phyloP scores from a whole-genome alignment of 2,113 vertebrate genomes.

The Cacatua alba region DNA sequence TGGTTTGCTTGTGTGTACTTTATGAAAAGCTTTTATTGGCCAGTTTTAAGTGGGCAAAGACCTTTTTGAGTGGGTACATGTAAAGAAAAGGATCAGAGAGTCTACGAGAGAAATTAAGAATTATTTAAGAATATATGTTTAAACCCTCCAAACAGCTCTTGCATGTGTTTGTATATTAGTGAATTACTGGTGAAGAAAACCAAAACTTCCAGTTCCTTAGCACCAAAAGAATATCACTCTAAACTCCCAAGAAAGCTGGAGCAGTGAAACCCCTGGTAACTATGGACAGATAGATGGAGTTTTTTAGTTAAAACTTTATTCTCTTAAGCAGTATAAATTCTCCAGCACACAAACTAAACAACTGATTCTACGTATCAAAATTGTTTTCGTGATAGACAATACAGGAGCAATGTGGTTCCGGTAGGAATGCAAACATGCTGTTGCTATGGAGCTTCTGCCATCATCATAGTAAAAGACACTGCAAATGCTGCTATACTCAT shows the following conservation, averaged over 20 bases:
- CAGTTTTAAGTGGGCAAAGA: not conserved
- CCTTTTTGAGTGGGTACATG: not conserved
- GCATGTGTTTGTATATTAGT: not conserved
- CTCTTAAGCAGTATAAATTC: not conserved
- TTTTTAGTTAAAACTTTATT: not conserved
- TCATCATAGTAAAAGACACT: not conserved
- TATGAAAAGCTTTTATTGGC: not conserved
- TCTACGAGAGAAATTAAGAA: not conserved
- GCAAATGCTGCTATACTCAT: not conserved
- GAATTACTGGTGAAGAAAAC: not conserved
- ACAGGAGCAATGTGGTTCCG: not conserved
- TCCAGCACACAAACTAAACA: not conserved
- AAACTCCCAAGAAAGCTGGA: not conserved
- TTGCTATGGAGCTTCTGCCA: constrained; percentile 55
- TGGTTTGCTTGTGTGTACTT: not conserved
- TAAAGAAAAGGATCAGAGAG: not conserved
- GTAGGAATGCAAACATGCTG: constrained; percentile 19
- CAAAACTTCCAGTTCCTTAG: not conserved
- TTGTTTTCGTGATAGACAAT: constrained; percentile 1
- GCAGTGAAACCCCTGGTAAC: not conserved
- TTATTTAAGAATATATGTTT: not conserved
- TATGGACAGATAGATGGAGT: not conserved
- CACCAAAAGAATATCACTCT: not conserved
- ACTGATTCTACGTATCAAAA: constrained; percentile 17
- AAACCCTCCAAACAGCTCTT: not conserved